Conservation (phyloP, 2,888 invertebrate genomes). For the Eupithecia inturbata region DNA sequence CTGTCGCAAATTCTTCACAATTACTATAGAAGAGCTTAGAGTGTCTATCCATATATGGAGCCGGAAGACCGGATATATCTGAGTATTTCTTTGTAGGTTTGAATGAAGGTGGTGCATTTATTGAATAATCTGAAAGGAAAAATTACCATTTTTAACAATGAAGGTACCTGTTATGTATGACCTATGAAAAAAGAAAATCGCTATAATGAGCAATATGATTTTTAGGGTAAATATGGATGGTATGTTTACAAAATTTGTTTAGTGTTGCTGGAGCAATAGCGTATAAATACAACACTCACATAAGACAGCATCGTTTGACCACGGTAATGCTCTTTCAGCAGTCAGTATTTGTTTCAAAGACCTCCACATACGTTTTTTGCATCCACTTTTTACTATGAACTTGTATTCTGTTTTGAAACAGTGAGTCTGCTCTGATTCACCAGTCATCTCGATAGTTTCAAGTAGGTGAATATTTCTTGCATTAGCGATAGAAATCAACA, state of each 20-base stretch:
- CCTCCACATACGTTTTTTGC: conserved; percentile 93
- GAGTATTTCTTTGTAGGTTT: conserved; percentile 97
- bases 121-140: conserved; percentile 88
- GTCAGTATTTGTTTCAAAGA: conserved; percentile 94
- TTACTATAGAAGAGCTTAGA: conserved; percentile 94
- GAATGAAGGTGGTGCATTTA: conserved; percentile 96
- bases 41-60: conserved; percentile 95
- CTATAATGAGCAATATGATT: not conserved
- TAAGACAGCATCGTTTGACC: conserved; percentile 90
- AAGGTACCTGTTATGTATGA: not conserved
- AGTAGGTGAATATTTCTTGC: not conserved
- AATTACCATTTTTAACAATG: not conserved
- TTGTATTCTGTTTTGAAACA: conserved; percentile 80
- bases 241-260: not conserved
- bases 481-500: not conserved
- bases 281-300: conserved; percentile 80
- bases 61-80: conserved; percentile 94
- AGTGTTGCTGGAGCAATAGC: not conserved
- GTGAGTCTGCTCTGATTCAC: conserved; percentile 66
- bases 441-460: conserved; percentile 55
- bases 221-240: not conserved
- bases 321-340: conserved; percentile 90
- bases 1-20: conserved; percentile 93
- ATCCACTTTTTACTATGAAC: conserved; percentile 82
- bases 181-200: not conserved